Conservation (phyloP, 2,113 vertebrate genomes). For the Anser brachyrhynchus region DNA sequence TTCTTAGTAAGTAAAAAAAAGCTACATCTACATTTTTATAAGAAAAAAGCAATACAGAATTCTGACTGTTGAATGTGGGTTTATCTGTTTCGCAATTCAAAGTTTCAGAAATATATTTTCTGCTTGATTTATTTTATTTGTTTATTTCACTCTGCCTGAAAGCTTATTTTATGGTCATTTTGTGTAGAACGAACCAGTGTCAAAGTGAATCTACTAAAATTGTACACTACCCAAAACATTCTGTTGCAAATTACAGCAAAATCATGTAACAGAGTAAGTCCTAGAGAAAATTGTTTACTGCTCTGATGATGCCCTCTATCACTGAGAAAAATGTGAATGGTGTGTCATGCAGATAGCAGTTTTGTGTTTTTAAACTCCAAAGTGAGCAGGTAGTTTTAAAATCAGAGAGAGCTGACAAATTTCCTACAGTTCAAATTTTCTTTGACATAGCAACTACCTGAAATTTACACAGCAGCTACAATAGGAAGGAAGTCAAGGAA, state of each 20-base stretch:
- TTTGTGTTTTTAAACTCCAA: not conserved
- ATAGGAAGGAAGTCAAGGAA: not conserved
- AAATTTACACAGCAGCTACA: not conserved
- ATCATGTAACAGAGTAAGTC: not conserved
- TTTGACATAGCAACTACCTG: not conserved
- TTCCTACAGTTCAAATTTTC: not conserved
- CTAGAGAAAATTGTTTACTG: not conserved
- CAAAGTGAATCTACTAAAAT: not conserved
- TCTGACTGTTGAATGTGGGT: not conserved
- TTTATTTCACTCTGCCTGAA: not conserved
- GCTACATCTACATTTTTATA: not conserved
- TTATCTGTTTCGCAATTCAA: not conserved
- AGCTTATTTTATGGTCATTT: not conserved
- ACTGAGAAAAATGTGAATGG: not conserved
- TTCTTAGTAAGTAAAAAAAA: not conserved
- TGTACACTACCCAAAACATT: not conserved
- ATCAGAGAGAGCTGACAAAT: not conserved
- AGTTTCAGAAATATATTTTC: not conserved
- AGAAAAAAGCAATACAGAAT: not conserved
- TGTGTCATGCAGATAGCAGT: not conserved
- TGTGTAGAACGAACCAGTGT: not conserved
- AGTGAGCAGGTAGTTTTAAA: not conserved
- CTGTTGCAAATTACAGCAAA: not conserved
- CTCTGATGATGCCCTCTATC: not conserved
- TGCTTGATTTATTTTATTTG: not conserved